Conservation (phyloP, 2,888 invertebrate genomes). For the Cepaea hortensis region DNA sequence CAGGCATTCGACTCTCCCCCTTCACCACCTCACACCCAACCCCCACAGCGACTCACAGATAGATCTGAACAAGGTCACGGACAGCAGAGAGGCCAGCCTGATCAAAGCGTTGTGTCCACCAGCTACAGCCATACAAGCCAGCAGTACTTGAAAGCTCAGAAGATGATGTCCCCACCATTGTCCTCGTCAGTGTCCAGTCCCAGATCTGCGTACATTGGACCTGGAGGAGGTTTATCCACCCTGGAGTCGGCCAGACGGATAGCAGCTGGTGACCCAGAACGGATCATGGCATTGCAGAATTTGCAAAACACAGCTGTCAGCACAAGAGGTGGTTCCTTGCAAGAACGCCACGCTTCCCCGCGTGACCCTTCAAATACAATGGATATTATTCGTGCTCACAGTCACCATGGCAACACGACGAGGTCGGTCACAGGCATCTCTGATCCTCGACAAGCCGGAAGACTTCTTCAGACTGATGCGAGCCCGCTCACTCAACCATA, state of each 20-base stretch:
- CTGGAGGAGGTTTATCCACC: slow-evolving; percentile 44
- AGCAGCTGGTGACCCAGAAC: slow-evolving; percentile 44
- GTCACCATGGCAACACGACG: slow-evolving; percentile 40
- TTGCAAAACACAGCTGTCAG: background rate
- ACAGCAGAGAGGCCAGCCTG: background rate
- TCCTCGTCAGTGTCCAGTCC: slow-evolving; percentile 30
- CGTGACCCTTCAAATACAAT: slow-evolving; percentile 22
- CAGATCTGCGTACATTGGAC: slow-evolving; percentile 42
- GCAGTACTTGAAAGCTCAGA: slow-evolving; percentile 39
- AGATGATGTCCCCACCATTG: slow-evolving; percentile 36
- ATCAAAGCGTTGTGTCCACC: background rate
- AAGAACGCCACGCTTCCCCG: slow-evolving; percentile 11
- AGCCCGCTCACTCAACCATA: background rate
- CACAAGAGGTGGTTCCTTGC: background rate
- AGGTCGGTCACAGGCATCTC: background rate
- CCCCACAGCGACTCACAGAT: slow-evolving; percentile 18
- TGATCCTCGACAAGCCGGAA: background rate
- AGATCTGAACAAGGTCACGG: background rate
- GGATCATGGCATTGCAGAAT: slow-evolving; percentile 42
- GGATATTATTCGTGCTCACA: slow-evolving; percentile 42
- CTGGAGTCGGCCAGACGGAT: slow-evolving; percentile 43
- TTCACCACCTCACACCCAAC: slow-evolving; percentile 43
- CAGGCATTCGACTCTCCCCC: slow-evolving; percentile 53
- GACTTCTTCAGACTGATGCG: background rate
- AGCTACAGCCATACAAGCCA: slow-evolving; percentile 27